Base-by-base conservation (phyloP, 1,140 invertebrate genomes). In the Drosophila persimilis region DNA sequence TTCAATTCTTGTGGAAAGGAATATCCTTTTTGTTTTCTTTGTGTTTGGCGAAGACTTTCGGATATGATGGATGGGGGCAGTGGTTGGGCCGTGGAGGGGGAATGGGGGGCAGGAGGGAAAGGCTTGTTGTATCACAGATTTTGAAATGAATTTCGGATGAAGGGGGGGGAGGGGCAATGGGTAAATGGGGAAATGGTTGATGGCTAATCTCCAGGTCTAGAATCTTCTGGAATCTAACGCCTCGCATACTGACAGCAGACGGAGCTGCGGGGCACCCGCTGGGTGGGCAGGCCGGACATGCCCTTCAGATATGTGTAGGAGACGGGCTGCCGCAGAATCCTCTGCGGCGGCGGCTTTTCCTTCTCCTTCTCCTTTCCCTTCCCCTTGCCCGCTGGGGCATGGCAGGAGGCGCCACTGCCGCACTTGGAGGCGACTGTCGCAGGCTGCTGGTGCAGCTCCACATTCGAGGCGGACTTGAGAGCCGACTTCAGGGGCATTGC, bases 271-370 rank as follows among this genome's bases (percentile, higher is more conserved):
- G 95, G 95, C 3, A 96, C 95, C 77, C 95, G 92, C 84, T 96
- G 95, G 2, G 95, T 96, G 1, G 95, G 95, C 15, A 96, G 91
- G 1, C 96, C 96, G 2, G 95, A 96, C 50, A 96, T 92, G 44
- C 96, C 96, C 62, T 94, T 94, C 1, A 96, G 94, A 86, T 96
- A 96, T 2, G 94, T 96, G 89, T 96, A 96, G 0, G 95, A 94
- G 0, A 96, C 94, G 0, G 95, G 95, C 22, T 95, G 93, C 22
- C 96, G 92, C 2, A 96, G 92, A 41, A 96, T 96, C 45, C 94
- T 93, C 62, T 94, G 93, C 2, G 92, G 90, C 51, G 94, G 94
- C 74, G 95, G 94, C 88, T 94, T 94, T 20, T 46, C 39, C 48
- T 88, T 94, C 54, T 41, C 43, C 77, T 92, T 79, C 3, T 11